Evolutionary conservation across 2,888 invertebrate genomes (phyloP), one percentile per base, ranked within the genome.

Genomic region (Apamea sordens): DNA sequence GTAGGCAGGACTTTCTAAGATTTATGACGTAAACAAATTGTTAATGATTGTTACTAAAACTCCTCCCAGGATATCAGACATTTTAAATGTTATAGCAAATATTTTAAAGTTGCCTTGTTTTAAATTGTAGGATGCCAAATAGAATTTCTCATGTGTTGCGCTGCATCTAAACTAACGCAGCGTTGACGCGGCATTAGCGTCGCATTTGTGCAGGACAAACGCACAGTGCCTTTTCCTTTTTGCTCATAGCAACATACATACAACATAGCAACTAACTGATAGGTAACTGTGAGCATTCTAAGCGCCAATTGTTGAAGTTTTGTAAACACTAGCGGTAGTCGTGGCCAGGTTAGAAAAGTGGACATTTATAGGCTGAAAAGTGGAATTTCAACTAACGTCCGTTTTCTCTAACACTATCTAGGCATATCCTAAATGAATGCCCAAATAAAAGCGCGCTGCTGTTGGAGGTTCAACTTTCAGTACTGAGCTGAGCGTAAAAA

Each of bases 41-140:
- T 18, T 65, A 21, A 64, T n/a, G n/a, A n/a, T 81, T 6, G 13
- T 63, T 44, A 69, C 15, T 44, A 70, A 15, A 80, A 63, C 50
- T 80, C 21, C 32, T 65, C 32, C 15, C 18, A 41, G 13, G 11
- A 50, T 24, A 44, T 36, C 41, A 6, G 36, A 28, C 10, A 5
- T 72, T 44, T 56, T 73, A 24, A 70, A 56, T 47, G 36, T 44
- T n/a, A 50, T 10, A 53, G 50, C 24, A 78, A 80, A 53, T 32
- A 64, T 44, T 56, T 10, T 32, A 53, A 44, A 44, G 15, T 32
- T 63, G 28, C 47, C 76, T 13, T 44, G 21, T 21, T 53, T 47
- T 32, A 32, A 59, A 65, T 47, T 59, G 44, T 28, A 59, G n/a
- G 15, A 41, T 67, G 6, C 24, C 15, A 1, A 21, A 50, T n/a